Evolutionary conservation across 2,888 invertebrate genomes (phyloP), one percentile per base, ranked within the genome.

Genomic region (Cataglyphis albicans): DNA sequence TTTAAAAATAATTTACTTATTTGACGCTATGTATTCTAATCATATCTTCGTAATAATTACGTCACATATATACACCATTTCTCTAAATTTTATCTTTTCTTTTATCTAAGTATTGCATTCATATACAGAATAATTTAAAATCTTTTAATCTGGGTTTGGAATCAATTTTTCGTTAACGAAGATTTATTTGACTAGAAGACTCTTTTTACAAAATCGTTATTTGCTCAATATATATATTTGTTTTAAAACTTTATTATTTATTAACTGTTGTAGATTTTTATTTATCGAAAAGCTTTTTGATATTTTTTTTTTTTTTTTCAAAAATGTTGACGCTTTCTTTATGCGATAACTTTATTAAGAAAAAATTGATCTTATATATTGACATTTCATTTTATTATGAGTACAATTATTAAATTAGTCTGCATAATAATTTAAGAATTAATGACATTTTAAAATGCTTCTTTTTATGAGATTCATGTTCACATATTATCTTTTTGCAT

Each of bases 371-470:
- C 29, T 18, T 29, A 41, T 41, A 38, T 32, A 38, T 72, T 41
- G 18, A 18, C 25, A 18, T 52, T 38, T 41, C 1, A 29, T 29
- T 59, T 44, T 15, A 32, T 65, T 29, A 12, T 70, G 6, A 15
- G 4, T 41, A 29, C n/a, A 48, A 76, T 67, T 67, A 57, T 67
- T 41, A 9, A 21, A 76, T 6, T 59, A 38, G 35, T 75, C 18
- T 65, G 15, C 67, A 7, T 74, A 55, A 18, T n/a, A n/a, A 59
- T 72, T 59, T 59, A 44, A 59, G 1, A 59, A 59, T 25, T 70
- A 25, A 48, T 18, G 29, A 52, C n/a, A 52, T 5, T 21, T 41
- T 44, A 32, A 10, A 59, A 68, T 48, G 57, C 15, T 41, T 35
- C 25, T 35, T 6, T 72, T 57, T 15, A 32, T 41, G 29, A 21